A percentile compares a stretch with the other conserved stretches of the same genome.
phyloP scores from a whole-genome alignment of 1,140 invertebrate species.

The Mya arenaria region DNA sequence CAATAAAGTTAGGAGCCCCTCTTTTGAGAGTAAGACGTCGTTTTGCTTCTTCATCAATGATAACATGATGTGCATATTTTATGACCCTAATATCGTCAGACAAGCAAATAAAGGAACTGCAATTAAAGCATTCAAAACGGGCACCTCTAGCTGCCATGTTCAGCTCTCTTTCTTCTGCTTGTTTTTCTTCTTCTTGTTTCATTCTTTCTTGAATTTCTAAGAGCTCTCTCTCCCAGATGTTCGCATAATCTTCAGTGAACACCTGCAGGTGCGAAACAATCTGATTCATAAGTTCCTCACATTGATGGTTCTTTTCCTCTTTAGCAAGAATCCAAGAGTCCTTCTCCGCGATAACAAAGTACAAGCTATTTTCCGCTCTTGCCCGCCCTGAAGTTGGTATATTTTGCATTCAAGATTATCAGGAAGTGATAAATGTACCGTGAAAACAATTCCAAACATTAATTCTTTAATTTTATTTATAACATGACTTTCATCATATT shows the following conservation, averaged over 20 bases:
- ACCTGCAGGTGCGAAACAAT: conserved; percentile 60
- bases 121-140: conserved; percentile 8
- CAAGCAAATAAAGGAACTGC: conserved; percentile 2
- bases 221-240: conserved; percentile 51
- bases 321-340: conserved; percentile 60
- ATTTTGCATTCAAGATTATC: no score
- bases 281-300: conserved; percentile 70
- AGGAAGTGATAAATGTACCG: no score
- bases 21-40: not conserved
- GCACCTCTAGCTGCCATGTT: not conserved
- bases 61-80: conserved; percentile 11
- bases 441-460: no score
- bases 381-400: no score
- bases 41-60: not conserved
- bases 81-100: conserved; percentile 9
- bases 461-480: no score
- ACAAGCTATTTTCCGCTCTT: conserved; percentile 63
- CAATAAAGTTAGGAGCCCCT: not conserved
- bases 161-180: not conserved
- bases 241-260: conserved; percentile 38
- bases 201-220: conserved; percentile 56
- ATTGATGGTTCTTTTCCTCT: conserved; percentile 69
- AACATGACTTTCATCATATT: no score
- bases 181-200: conserved; percentile 37
- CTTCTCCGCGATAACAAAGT: conserved; percentile 61